These are phyloP conservation scores for Clusia tigrina DNA, from an alignment of 2,888 invertebrate genomes.

Conservation along the genomic window DNA sequence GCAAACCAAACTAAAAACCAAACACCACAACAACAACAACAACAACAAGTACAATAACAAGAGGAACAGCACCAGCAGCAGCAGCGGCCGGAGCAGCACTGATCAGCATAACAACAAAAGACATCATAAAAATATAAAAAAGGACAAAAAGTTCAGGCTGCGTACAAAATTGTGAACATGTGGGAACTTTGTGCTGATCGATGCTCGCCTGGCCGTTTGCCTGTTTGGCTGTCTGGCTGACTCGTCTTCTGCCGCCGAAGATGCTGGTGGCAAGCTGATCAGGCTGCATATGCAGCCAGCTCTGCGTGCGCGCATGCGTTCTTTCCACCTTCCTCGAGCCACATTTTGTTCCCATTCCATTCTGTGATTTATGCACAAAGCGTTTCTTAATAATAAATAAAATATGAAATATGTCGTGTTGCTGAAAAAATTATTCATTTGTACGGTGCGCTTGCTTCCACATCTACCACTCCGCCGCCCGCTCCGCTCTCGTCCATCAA, in stretches of 20 bases:
- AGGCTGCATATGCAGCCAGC: background rate
- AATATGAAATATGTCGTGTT: constrained; percentile 55
- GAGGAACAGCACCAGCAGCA: background rate
- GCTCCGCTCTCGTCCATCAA: background rate
- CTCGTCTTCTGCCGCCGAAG: constrained; percentile 28
- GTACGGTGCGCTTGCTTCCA: constrained; percentile 18
- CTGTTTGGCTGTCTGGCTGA: constrained; percentile 21
- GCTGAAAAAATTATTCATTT: constrained; percentile 25
- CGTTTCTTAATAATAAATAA: constrained; percentile 59
- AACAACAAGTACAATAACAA: too few species aligned
- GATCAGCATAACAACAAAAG: too few species aligned
- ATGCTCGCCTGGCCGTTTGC: constrained; percentile 26
- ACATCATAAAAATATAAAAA: constrained; percentile 6
- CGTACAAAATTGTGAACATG: constrained; percentile 56
- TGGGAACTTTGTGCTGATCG: constrained; percentile 46
- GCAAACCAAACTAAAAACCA: constrained; percentile 23
- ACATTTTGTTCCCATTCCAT: constrained; percentile 47
- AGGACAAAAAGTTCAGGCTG: constrained; percentile 25
- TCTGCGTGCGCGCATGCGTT: constrained; percentile 9
- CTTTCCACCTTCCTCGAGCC: constrained; percentile 32
- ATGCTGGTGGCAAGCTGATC: constrained; percentile 43
- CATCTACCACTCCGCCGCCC: constrained; percentile 7
- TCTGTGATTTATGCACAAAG: constrained; percentile 59
- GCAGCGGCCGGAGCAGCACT: too few species aligned
- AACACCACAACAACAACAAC: too few species aligned